phyloP scores from a whole-genome alignment of 2,888 invertebrate species.

The Oxyteleia sp. region DNA sequence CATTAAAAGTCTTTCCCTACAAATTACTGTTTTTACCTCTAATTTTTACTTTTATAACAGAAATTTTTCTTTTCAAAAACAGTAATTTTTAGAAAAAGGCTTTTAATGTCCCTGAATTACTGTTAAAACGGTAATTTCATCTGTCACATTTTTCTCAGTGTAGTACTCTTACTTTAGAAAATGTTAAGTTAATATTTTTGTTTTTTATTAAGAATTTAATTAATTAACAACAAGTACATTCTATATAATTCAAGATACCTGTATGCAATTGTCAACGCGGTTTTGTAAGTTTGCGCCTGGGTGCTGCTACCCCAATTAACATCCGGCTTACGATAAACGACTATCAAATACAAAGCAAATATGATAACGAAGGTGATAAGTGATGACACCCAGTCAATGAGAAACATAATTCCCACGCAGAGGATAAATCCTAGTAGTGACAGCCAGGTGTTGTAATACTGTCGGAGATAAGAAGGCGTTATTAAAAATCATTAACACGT shows the following conservation, averaged over 20 bases:
- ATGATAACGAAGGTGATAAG: conserved; percentile 96
- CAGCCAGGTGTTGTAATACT: conserved; percentile 98
- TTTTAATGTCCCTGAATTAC: too few relatives aligned
- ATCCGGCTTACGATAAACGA: conserved; percentile 97
- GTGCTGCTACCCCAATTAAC: conserved; percentile 99
- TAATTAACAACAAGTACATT: too few relatives aligned
- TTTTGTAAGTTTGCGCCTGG: conserved; percentile 98
- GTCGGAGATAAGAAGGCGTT: conserved; percentile 71
- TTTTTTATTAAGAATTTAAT: too few relatives aligned
- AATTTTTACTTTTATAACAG: too few relatives aligned
- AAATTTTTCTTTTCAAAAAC: too few relatives aligned
- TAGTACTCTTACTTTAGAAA: too few relatives aligned
- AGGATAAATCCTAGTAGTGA: conserved; percentile 94
- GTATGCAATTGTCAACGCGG: conserved; percentile 95
- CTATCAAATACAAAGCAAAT: conserved; percentile 95
- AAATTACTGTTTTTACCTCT: too few relatives aligned
- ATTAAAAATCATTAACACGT: conserved; percentile 39
- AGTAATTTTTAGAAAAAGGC: too few relatives aligned
- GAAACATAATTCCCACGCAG: conserved; percentile 96
- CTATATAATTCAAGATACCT: conserved; percentile 76
- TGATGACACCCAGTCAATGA: conserved; percentile 97
- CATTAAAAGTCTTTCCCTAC: too few relatives aligned
- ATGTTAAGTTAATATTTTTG: too few relatives aligned
- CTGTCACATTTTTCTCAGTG: too few relatives aligned
- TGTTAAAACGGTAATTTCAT: too few relatives aligned